A percentile compares a stretch with the other conserved stretches of the same genome.
phyloP scores from a whole-genome alignment of 1,140 invertebrate genomes.

The Caenorhabditis briggsae region DNA sequence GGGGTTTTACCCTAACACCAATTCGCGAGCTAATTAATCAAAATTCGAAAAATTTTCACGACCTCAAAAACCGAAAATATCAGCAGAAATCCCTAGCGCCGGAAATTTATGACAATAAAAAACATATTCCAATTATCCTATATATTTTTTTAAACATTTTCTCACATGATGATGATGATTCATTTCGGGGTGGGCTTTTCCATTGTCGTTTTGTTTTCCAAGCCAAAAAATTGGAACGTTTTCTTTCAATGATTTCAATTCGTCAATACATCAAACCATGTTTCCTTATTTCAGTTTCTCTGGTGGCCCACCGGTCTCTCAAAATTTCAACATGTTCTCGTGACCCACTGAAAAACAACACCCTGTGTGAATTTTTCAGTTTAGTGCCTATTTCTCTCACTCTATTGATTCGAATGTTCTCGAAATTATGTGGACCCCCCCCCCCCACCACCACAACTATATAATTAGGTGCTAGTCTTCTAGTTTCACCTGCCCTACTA shows the following conservation, averaged over 20 bases:
- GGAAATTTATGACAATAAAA: too few relatives aligned
- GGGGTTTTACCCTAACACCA: too few relatives aligned
- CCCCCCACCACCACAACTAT: too few relatives aligned
- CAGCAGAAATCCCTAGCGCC: too few relatives aligned
- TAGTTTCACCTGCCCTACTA: too few relatives aligned
- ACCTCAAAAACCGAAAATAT: too few relatives aligned
- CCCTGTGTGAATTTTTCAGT: conserved; percentile 2
- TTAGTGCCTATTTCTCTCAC: neutral
- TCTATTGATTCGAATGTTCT: too few relatives aligned
- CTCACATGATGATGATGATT: neutral
- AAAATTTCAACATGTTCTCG: neutral
- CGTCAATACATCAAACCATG: neutral
- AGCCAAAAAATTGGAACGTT: neutral
- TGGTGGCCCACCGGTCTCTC: neutral
- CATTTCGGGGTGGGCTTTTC: neutral
- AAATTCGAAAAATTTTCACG: too few relatives aligned
- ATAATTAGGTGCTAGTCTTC: neutral
- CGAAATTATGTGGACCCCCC: too few relatives aligned
- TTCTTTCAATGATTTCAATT: neutral
- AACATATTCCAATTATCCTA: too few relatives aligned
- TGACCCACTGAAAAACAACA: conserved; percentile 41
- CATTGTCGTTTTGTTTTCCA: neutral
- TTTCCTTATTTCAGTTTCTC: neutral
- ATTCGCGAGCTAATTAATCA: too few relatives aligned
- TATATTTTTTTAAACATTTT: neutral